Base-by-base conservation (phyloP, 1,140 invertebrate genomes). In the Rhagoletis pomonella region DNA sequence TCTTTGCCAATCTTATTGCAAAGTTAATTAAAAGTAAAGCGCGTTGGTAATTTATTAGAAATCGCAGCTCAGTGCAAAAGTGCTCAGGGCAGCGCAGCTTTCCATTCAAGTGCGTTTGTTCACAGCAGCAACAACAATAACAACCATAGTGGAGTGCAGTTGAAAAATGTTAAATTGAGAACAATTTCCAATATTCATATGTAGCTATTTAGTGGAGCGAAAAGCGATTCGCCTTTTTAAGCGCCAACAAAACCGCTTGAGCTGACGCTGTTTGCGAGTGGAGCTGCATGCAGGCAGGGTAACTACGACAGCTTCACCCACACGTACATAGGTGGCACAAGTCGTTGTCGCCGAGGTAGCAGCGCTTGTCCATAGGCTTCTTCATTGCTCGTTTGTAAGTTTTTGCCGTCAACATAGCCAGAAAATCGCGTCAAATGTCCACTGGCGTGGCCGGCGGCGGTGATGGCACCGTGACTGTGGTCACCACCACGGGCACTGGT, bases 391-490 rank as follows among this genome's bases (percentile, higher is more conserved):
- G 47, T 19, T 55, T 81, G 44, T 81, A 81, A 19, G 29, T 19
- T 19, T 19, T 55, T 19, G n/a, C 64, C 64, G 86, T 39, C 86
- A 86, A 44, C 58, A 86, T 86, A 62, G 62, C 86, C 62, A 86
- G 47, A 10, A 86, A 86, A 69, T 64, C 58, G 64, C 86, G 86
- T 55, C 65, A 59, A 39, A 64, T 85, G 87, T 65, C 77, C 60
- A 60, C 77, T 58, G 60, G 47, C 14, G 77, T 89, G 89, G 89
- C 89, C 59, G 86, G 81, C 87, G 88, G 86, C 42, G 88, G 81
- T 64, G 89, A 77, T n/a, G 87, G 88, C 6, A 77, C 81, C 87
- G 88, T 58, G 69, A 87, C 39, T 88, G 88, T 64, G 89, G 88
- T 14, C 5, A 60, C 86, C 17, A 77, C 58, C 17, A 77, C 47